A percentile compares a stretch with the other conserved stretches of the same genome.
phyloP scores from a whole-genome alignment of 2,888 invertebrate species.

The Pristionchus maxplancki region DNA sequence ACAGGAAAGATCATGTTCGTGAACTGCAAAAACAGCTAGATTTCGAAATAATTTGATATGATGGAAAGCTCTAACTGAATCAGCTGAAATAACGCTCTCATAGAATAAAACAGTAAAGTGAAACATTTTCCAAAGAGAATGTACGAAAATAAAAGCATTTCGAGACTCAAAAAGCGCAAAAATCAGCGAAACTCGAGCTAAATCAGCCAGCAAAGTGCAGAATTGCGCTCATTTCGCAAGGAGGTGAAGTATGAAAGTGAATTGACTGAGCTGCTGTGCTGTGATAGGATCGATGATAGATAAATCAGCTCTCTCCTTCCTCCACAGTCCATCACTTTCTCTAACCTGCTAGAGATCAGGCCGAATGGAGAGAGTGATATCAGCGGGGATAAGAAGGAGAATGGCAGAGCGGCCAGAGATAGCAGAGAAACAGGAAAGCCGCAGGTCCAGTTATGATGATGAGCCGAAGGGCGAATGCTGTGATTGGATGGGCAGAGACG shows the following conservation, averaged over 20 bases:
- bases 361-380: neutral
- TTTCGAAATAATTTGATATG: too few relatives aligned
- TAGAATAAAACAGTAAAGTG: too few relatives aligned
- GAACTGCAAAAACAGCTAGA: too few relatives aligned
- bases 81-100: too few relatives aligned
- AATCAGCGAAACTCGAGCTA: constrained; percentile 33
- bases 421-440: neutral
- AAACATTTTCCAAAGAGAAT: too few relatives aligned
- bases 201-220: neutral
- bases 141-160: too few relatives aligned
- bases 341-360: too few relatives aligned
- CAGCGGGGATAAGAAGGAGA: neutral
- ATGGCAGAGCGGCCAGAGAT: too few relatives aligned
- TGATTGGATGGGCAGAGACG: neutral
- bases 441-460: constrained; percentile 9
- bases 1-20: neutral
- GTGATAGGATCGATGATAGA: too few relatives aligned
- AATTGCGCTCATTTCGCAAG: constrained; percentile 28
- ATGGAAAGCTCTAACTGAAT: too few relatives aligned
- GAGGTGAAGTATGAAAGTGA: neutral
- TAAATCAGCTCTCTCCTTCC: too few relatives aligned
- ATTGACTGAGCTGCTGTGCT: neutral
- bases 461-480: neutral
- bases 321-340: too few relatives aligned
- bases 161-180: neutral